Base-by-base conservation (phyloP, 2,797 vertebrate genomes). In the Pantherophis vulpinus region DNA sequence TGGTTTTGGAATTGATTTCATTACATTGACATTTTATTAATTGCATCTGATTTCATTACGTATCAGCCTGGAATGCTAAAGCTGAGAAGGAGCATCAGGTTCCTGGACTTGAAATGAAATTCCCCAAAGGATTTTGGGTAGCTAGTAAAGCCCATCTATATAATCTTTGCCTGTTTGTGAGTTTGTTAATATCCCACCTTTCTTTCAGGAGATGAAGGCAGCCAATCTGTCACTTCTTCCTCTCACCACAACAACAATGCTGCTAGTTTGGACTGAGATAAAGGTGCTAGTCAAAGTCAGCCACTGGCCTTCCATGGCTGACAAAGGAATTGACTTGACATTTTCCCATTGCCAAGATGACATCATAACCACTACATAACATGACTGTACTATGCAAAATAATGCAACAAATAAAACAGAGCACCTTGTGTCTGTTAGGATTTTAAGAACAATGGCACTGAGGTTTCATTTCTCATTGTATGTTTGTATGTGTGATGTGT, bases 1-100 rank as follows among this genome's bases (percentile, higher is more conserved):
- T 29, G 88, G 32, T 70, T 92, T 96, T 88, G 59, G 94, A 18
- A 55, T 91, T 79, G 59, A 87, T 95, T 96, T 95, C 91, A 89
- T 94, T 94, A 66, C 7, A n/a, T 23, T 47, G 20, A 79, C 37
- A 79, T 42, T 42, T 42, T 3, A 42, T 42, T 79, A 79, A 79
- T 23, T 79, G 37, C 3, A 11, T 25, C 74, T 47, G 37, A 42
- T 79, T 42, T 94, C 92, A 91, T 95, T 94, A 61, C 2, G 20
- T 32, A 5, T 1, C 86, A 87, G 83, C 86, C 92, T 47, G 18
- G 16, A 23, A 13, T 29, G 91, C 86, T 87, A 87, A 91, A 93
- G 14, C 23, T 93, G 16, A 93, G 91, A 90, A 9, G 0, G 32
- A 42, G 3, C 37, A 90, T 94, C 74, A 89, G 74, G 63, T 88